Percentiles rank a stretch among this genome's conserved stretches.
Evolutionary conservation across 2,113 vertebrate species (phyloP).

Genomic region (Amia ocellicauda): DNA sequence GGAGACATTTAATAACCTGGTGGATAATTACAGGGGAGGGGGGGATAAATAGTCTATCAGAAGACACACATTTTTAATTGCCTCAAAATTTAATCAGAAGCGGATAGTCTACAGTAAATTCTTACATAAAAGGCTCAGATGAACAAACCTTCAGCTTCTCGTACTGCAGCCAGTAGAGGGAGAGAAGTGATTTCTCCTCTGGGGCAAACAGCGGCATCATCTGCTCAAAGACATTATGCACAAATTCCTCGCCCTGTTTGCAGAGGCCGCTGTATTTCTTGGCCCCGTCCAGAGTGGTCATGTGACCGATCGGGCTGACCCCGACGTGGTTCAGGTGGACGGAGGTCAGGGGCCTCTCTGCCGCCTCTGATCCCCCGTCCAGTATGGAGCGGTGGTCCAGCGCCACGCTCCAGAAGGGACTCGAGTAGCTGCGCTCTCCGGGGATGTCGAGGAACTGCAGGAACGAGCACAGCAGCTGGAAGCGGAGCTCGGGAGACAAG

Average conservation of each 20-base stretch:
- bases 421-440: constrained; percentile 44
- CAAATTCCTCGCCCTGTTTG: constrained; percentile 83
- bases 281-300: constrained; percentile 57
- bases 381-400: constrained; percentile 80
- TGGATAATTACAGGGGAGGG: not conserved
- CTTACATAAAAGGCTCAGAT: no score
- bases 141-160: constrained; percentile 84
- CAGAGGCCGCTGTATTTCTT: constrained; percentile 64
- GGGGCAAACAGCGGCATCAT: constrained; percentile 64
- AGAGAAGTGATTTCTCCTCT: constrained; percentile 64
- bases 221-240: constrained; percentile 73
- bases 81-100: no score
- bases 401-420: constrained; percentile 64
- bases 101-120: no score
- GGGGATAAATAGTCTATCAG: no score
- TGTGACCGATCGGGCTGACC: constrained; percentile 71
- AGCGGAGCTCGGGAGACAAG: constrained; percentile 61
- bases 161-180: constrained; percentile 79
- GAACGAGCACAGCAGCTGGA: constrained; percentile 71
- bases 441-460: constrained; percentile 87
- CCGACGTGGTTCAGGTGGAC: constrained; percentile 55
- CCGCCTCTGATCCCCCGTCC: constrained; percentile 38
- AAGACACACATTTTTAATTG: no score
- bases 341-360: constrained; percentile 69
- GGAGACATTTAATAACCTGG: constrained; percentile 75